Evolutionary conservation across 2,113 vertebrate genomes (phyloP), one percentile per base, ranked within the genome.

Genomic region (Stegostoma tigrinum): DNA sequence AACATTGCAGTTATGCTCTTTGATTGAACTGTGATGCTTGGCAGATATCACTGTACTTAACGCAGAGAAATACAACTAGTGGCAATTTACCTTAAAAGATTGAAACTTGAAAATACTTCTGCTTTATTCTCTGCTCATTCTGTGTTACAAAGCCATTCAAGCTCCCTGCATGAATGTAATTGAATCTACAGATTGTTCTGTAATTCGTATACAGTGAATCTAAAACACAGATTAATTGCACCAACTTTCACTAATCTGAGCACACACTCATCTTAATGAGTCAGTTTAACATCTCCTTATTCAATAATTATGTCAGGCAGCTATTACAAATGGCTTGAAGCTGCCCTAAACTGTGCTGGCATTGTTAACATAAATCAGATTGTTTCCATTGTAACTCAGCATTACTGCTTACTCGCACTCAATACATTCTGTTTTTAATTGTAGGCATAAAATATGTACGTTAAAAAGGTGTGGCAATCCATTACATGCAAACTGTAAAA

Each of bases 251-350:
- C 61, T 93, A 93, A 93, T 66, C 61, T 93, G 61, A 67, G 89
- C 38, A 93, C 89, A 93, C 23, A 93, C 89, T 93, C 61, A 66
- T 17, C 89, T 93, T 93, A 67, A 93, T 67, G 89, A 93, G 89
- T 93, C 89, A 93, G 89, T 93, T 93, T 93, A 93, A 93, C 61
- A 93, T 66, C 89, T 66, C 89, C 15, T 66, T 66, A 93, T 93
- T 93, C 61, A 93, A 93, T n/a, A 93, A 93, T 67, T 93, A 93
- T 93, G 89, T 17, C 0, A 93, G 89, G 38, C 61, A 93, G 89
- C 89, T 67, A 93, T 93, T 93, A 93, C 38, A 93, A 93, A 93
- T 93, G 34, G 64, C 89, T 66, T 38, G 34, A 93, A 42, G n/a
- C 55, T 93, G 89, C 89, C 55, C 61, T 38, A 93, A 66, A 38